Evolutionary conservation across 2,113 vertebrate genomes (phyloP), one percentile per base, ranked within the genome.

Genomic region (Pollachius pollachius): DNA sequence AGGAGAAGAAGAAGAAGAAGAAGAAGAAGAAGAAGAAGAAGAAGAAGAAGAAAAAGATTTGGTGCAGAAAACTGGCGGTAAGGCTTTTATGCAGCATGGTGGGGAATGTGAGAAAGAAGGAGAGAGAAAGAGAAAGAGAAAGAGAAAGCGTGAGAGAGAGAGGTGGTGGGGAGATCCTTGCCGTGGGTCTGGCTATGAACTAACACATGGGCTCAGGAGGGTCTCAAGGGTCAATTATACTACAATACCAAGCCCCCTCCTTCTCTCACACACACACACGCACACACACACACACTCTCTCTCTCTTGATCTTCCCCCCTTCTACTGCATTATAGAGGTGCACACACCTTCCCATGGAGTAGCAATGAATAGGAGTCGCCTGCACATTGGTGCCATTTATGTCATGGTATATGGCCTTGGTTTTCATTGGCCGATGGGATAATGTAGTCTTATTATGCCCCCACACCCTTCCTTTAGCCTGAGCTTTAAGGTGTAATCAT

Each of bases 181-280:
- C 84, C 84, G 58, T 73, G 48, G 72, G 82, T 69, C 19, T 63
- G 9, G 57, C 56, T 75, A 82, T 73, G 75, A 83, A 73, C 69
- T 73, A 70, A 70, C 15, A 57, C 5, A 52, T 54, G 34, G 78
- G 78, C 75, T 65, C 64, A 77, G 61, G 67, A 37, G 19, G 58
- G 37, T 75, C 83, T 75, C 78, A 69, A 70, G 21, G 66, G 70
- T 65, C 78, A 83, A 83, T 88, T 81, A 81, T 52, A 74, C 23
- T 70, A 34, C 56, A 83, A 73, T 16, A 62, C 57, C 15, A 68
- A 19, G 21, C 30, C 27, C 64, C 37, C 17, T 59, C 52, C 15
- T 56, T 37, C 4, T 37, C 9, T 19, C 9, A 11, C 18, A 19
- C 9, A 12, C n/a, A 19, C 19, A 60, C 58, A 52, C 52, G 7